These are phyloP conservation scores for Cotesia chilonis DNA, from an alignment of 1,140 invertebrate genomes.

Conservation along the genomic window DNA sequence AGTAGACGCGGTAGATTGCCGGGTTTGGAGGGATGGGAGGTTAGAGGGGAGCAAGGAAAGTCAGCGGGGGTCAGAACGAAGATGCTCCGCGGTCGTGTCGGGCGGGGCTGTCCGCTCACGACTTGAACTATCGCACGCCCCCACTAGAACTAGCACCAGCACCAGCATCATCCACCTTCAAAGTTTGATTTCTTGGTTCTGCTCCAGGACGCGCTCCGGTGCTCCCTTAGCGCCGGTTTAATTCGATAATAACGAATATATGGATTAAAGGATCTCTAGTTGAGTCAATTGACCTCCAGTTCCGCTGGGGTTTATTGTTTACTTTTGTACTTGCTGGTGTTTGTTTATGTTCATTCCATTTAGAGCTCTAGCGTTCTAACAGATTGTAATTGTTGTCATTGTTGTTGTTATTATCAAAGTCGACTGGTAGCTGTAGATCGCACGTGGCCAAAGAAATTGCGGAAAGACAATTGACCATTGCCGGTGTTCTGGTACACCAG, in stretches of 20 bases:
- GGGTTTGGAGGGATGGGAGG: conserved; percentile 42
- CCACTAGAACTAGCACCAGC: conserved; percentile 65
- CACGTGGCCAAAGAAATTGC: too few relatives aligned
- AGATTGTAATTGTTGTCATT: too few relatives aligned
- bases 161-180: conserved; percentile 63
- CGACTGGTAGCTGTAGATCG: too few relatives aligned
- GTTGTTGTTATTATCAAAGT: too few relatives aligned
- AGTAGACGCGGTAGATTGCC: conserved; percentile 30
- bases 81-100: conserved; percentile 66
- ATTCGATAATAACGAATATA: conserved; percentile 27
- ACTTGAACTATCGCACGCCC: conserved; percentile 68
- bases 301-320: too few relatives aligned
- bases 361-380: too few relatives aligned
- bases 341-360: too few relatives aligned
- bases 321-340: too few relatives aligned
- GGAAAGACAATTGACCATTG: too few relatives aligned
- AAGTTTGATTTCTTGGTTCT: conserved; percentile 19
- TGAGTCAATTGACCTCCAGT: not conserved
- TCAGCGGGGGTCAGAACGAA: conserved; percentile 65
- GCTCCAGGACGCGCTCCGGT: conserved; percentile 1
- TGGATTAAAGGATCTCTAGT: conserved; percentile 8
- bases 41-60: conserved; percentile 50
- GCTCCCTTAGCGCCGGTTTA: conserved; percentile 26
- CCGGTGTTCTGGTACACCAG: too few relatives aligned
- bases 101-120: conserved; percentile 66